Base-by-base conservation (phyloP, 2,797 vertebrate genomes). In the Enoplosus armatus region DNA sequence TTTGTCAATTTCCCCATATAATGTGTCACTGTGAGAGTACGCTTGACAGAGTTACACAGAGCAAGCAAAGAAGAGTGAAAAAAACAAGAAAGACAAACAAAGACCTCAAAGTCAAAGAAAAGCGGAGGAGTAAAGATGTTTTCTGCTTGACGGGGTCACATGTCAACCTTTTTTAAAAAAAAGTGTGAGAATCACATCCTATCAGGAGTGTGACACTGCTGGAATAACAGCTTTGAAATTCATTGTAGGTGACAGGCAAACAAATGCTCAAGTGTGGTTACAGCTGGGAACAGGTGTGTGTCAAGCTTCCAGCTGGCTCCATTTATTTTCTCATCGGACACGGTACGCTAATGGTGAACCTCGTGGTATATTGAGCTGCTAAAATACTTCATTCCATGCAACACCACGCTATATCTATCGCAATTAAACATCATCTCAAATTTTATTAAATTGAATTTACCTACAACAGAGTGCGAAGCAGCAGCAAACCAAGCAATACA, bases 241-340 rank as follows among this genome's bases (percentile, higher is more conserved):
- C 66, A 85, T 74, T 51, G 63, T 75, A 74, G 89, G 84, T 91
- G 92, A 93, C 90, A 93, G 76, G 82, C 81, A 91, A 91, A 92
- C 88, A 87, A 85, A 84, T 75, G 66, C 54, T 63, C 16, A 8
- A 68, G 81, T 74, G 81, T 55, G 84, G 87, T 81, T 90, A 81
- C 83, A 87, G 80, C 83, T 84, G 88, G 86, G 83, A 87, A 90
- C 87, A 88, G 83, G 88, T 87, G 90, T 80, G 90, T 86, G 84
- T 90, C 85, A 60, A 41, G 85, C 79, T 73, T 86, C 86, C 84
- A 87, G 82, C 89, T 68, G 89, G 54, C 78, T 64, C 83, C 72
- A 78, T 77, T 83, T 80, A 86, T 85, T 85, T 85, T 43, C 84
- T 84, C 79, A 82, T 90, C 70, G 29, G 84, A 87, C 87, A 81